These are phyloP conservation scores for Julus scanicus DNA, from an alignment of 2,888 invertebrate genomes.

Conservation along the genomic window DNA sequence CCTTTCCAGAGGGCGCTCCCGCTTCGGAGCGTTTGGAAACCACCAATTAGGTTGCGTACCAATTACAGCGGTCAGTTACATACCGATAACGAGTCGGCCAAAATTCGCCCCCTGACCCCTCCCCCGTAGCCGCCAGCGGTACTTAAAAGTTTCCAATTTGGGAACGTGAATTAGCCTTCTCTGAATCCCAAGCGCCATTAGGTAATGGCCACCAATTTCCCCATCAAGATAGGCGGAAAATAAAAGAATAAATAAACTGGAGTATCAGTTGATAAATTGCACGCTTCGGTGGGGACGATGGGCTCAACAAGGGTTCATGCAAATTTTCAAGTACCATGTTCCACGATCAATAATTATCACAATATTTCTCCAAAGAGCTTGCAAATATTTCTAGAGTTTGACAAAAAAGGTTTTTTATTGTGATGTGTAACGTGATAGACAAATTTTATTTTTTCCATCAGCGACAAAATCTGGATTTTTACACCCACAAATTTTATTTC, in stretches of 20 bases:
- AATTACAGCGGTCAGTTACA: constrained; percentile 22
- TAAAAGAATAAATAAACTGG: not conserved
- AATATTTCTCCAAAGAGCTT: no score
- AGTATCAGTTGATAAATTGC: not conserved
- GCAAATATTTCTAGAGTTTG: no score
- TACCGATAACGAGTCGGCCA: constrained; percentile 27
- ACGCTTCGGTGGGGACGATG: not conserved
- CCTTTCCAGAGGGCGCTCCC: not conserved
- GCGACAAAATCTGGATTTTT: no score
- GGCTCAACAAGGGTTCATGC: no score
- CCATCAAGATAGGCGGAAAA: not conserved
- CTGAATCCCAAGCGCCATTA: not conserved
- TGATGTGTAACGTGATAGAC: no score
- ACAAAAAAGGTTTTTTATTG: no score
- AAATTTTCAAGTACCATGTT: no score
- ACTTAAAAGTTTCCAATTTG: not conserved
- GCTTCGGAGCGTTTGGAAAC: not conserved
- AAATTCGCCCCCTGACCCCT: constrained; percentile 33
- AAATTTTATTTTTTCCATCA: no score
- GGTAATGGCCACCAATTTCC: not conserved
- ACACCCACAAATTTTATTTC: no score
- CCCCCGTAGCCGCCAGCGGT: not conserved
- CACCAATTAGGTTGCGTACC: not conserved
- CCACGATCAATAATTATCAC: no score
- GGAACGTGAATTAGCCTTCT: not conserved